These are phyloP conservation scores for Perca flavescens DNA, from an alignment of 2,113 vertebrate species.

Conservation along the genomic window DNA sequence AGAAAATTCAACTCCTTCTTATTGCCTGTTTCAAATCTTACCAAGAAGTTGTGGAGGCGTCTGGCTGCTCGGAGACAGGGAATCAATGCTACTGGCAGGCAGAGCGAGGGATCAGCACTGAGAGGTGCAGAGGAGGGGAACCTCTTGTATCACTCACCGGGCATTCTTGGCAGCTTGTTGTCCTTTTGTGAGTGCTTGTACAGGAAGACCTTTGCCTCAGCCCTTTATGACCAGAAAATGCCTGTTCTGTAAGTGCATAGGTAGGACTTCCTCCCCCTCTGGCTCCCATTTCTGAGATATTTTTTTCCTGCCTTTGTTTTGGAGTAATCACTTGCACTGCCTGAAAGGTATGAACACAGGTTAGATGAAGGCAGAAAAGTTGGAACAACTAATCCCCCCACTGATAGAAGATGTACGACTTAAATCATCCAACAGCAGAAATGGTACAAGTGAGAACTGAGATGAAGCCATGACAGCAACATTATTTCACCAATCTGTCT, in stretches of 20 bases:
- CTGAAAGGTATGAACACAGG: conserved; percentile 19
- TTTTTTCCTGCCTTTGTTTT: conserved; percentile 40
- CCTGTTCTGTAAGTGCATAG: conserved; percentile 33
- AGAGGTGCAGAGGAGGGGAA: conserved; percentile 53
- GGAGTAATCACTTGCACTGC: neutral
- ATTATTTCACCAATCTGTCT: conserved; percentile 36
- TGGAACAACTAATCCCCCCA: neutral
- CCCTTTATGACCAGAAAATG: conserved; percentile 31
- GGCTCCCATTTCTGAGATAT: conserved; percentile 17
- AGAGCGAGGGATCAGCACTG: conserved; percentile 53
- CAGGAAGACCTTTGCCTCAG: conserved; percentile 29
- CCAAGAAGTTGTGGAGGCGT: conserved; percentile 69
- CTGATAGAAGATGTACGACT: neutral
- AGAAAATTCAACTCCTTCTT: conserved; percentile 61
- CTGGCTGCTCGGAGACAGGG: conserved; percentile 48
- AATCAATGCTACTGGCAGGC: conserved; percentile 65
- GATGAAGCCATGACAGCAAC: conserved; percentile 10
- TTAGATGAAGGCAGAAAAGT: conserved; percentile 14
- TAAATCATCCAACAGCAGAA: conserved; percentile 4
- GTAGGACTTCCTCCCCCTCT: conserved; percentile 25
- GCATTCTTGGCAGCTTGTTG: conserved; percentile 64
- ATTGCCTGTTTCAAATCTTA: conserved; percentile 54
- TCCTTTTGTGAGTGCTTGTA: conserved; percentile 48
- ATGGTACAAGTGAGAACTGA: neutral
- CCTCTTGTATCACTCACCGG: conserved; percentile 53